phyloP scores from a whole-genome alignment of 2,797 vertebrate genomes.

The Platalea minor region DNA sequence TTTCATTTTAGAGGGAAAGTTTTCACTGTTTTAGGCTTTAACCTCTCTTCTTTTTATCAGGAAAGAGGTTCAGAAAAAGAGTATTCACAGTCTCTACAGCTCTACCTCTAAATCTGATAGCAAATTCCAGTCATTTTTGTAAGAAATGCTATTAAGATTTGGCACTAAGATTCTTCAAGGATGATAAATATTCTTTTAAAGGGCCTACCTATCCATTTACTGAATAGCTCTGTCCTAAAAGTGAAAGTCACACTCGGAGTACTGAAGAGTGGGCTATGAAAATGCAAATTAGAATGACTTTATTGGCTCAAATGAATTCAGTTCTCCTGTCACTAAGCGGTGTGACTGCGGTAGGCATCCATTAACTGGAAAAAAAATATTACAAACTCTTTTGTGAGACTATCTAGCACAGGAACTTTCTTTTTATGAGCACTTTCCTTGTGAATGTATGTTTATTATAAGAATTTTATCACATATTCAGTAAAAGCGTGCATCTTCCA shows the following conservation, averaged over 20 bases:
- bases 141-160: conserved; percentile 74
- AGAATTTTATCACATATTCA: neutral
- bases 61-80: neutral
- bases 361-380: conserved; percentile 21
- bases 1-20: neutral
- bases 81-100: conserved; percentile 13
- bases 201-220: conserved; percentile 41
- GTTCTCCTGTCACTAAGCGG: conserved; percentile 1
- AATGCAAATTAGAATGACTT: conserved; percentile 69
- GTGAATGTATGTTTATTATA: neutral
- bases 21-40: conserved; percentile 10
- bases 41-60: conserved; percentile 15
- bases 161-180: conserved; percentile 69
- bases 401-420: neutral
- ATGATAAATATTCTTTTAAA: conserved; percentile 73
- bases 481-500: neutral
- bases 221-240: conserved; percentile 57
- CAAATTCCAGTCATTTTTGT: conserved; percentile 66
- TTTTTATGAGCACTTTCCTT: conserved; percentile 12
- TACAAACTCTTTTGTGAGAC: neutral
- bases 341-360: neutral
- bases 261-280: conserved; percentile 63
- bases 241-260: conserved; percentile 66
- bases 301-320: conserved; percentile 67
- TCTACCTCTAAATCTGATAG: conserved; percentile 65